Percentiles rank a stretch among this genome's conserved stretches.
These are phyloP conservation scores for Zaprionus capensis DNA, from an alignment of 1,140 invertebrate genomes.

Conservation along the genomic window DNA sequence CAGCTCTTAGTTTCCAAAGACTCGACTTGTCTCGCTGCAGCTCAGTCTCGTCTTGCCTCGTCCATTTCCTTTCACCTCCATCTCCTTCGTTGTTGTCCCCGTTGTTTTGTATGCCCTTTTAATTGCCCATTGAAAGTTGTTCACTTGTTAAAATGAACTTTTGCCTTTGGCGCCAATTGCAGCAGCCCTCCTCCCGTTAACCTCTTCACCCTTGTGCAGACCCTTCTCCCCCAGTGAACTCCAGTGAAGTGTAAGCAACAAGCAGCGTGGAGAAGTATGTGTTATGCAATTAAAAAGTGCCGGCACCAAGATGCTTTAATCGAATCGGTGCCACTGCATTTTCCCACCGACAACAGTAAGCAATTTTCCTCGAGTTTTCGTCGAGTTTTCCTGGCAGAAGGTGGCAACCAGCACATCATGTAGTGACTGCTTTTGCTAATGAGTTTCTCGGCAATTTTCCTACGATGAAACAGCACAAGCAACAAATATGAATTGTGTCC, in stretches of 20 bases:
- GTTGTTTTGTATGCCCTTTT: constrained; percentile 76
- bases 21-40: neutral
- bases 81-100: constrained; percentile 48
- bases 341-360: constrained; percentile 28
- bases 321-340: constrained; percentile 66
- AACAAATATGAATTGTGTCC: constrained; percentile 15
- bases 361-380: constrained; percentile 41
- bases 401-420: neutral
- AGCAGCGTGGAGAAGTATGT: constrained; percentile 72
- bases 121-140: constrained; percentile 82
- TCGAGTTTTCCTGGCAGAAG: constrained; percentile 7
- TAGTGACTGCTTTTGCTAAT: constrained; percentile 15
- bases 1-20: constrained; percentile 39
- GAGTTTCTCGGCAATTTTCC: constrained; percentile 17
- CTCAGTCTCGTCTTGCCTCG: neutral
- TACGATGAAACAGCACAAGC: constrained; percentile 3
- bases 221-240: neutral
- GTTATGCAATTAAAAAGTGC: constrained; percentile 76
- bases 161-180: constrained; percentile 58
- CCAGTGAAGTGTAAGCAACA: constrained; percentile 68
- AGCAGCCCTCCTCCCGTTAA: neutral
- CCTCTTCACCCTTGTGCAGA: neutral
- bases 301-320: constrained; percentile 37
- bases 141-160: constrained; percentile 82
- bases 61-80: neutral